Base-by-base conservation (phyloP, 1,140 invertebrate genomes). In the Notospermus geniculatus region DNA sequence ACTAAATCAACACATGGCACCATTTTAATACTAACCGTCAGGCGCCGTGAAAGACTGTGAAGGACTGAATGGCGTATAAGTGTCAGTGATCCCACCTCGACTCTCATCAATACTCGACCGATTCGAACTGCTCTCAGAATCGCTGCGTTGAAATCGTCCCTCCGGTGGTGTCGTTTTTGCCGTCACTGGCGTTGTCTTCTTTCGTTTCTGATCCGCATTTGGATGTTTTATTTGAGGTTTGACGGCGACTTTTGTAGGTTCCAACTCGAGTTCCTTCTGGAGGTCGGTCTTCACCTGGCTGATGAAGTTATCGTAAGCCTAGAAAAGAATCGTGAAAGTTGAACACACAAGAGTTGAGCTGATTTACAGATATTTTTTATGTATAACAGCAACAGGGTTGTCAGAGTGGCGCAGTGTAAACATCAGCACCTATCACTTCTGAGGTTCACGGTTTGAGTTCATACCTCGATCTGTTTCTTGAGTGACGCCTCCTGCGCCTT, bases 161-260 rank as follows among this genome's bases (percentile, higher is more conserved):
- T 30, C 28, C 27, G 54, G 19, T 27, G 22, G 23, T 11, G 9
- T 27, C 9, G n/a, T 9, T 27, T 30, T 23, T 27, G 41, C 5
- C 43, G 45, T 22, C 46, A 50, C 25, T 27, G 15, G 15, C 4
- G 54, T 32, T 7, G 17, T 36, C n/a, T 11, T 7, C 11, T 22
- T 19, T 11, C 36, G 29, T 57, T 57, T 57, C 39, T 22, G 70
- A 64, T 77, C 69, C 28, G 70, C 62, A 63, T 76, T 76, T 17
- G 83, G 83, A 56, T 83, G 80, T 67, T 84, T 84, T 39, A 85
- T 85, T 70, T 82, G 79, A 4, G 84, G 84, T 53, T 78, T 80
- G 0, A 84, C 80, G 2, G 71, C 60, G 22, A 75, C 63, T 50
- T 73, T 76, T 19, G 63, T 57, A 27, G 43, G 62, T 29, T 66